A percentile compares a stretch with the other conserved stretches of the same genome.
Conservation (phyloP, 2,888 invertebrate genomes). For the Cistogaster globosa region DNA sequence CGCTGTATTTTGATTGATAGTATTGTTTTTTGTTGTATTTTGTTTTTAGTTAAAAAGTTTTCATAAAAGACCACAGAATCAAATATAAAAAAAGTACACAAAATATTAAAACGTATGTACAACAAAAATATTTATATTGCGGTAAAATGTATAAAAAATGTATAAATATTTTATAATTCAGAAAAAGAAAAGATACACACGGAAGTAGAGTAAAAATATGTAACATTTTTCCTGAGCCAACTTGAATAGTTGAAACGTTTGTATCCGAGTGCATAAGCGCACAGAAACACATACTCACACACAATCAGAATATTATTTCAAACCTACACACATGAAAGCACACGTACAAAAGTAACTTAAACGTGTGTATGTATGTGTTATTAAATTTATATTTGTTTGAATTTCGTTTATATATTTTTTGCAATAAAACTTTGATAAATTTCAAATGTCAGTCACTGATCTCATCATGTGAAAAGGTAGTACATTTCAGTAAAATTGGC, state of each 20-base stretch:
- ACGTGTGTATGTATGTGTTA: not conserved
- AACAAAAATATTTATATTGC: slow-evolving; percentile 63
- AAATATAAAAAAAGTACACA: slow-evolving; percentile 22
- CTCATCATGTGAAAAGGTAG: not conserved
- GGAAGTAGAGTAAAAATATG: slow-evolving; percentile 59
- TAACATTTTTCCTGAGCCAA: slow-evolving; percentile 54
- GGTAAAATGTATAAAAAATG: slow-evolving; percentile 47
- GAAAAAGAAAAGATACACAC: slow-evolving; percentile 33
- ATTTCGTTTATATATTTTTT: slow-evolving; percentile 45
- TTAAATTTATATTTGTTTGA: slow-evolving; percentile 58
- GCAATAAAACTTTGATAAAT: slow-evolving; percentile 61
- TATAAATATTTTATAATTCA: slow-evolving; percentile 37
- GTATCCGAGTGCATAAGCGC: slow-evolving; percentile 12
- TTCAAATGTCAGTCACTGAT: slow-evolving; percentile 54
- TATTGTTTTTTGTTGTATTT: not conserved
- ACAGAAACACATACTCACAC: not conserved
- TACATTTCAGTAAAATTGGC: not conserved
- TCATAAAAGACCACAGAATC: slow-evolving; percentile 53
- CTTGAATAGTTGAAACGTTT: slow-evolving; percentile 25
- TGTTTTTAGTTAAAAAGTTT: slow-evolving; percentile 37
- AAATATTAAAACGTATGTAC: slow-evolving; percentile 29
- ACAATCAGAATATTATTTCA: not conserved
- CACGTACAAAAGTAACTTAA: too few relatives aligned
- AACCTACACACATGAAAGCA: too few relatives aligned
- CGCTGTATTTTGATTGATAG: slow-evolving; percentile 3